Conservation (phyloP, 2,113 vertebrate genomes). For the Oenanthe melanoleuca region DNA sequence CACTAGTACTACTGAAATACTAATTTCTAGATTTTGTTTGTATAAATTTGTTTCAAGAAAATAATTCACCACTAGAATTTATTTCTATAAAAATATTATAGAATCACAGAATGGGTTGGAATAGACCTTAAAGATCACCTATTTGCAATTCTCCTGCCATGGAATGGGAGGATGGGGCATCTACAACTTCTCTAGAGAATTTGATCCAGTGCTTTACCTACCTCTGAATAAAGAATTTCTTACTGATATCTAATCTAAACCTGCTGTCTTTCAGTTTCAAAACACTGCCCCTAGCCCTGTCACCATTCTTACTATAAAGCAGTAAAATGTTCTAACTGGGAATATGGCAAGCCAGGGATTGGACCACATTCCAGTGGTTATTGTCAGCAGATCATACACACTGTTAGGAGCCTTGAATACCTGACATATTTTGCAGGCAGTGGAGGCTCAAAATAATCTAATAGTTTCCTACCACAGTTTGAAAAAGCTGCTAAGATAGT, state of each 20-base stretch:
- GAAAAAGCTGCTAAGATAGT: background rate
- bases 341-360: background rate
- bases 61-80: background rate
- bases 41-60: background rate
- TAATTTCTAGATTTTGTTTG: background rate
- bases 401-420: background rate
- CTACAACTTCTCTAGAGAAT: background rate
- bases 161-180: background rate
- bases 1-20: background rate
- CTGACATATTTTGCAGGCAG: background rate
- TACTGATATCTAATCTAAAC: background rate
- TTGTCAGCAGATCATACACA: background rate
- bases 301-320: accelerated
- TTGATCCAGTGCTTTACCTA: background rate
- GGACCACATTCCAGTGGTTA: background rate
- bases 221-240: background rate
- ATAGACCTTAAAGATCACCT: background rate
- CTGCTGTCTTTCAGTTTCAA: background rate
- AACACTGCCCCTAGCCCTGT: background rate
- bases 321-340: background rate
- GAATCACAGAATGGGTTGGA: background rate
- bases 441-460: background rate
- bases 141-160: background rate
- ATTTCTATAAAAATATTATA: background rate
- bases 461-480: background rate